These are phyloP conservation scores for Zaprionus lineosus DNA, from an alignment of 2,888 invertebrate species.

Conservation along the genomic window DNA sequence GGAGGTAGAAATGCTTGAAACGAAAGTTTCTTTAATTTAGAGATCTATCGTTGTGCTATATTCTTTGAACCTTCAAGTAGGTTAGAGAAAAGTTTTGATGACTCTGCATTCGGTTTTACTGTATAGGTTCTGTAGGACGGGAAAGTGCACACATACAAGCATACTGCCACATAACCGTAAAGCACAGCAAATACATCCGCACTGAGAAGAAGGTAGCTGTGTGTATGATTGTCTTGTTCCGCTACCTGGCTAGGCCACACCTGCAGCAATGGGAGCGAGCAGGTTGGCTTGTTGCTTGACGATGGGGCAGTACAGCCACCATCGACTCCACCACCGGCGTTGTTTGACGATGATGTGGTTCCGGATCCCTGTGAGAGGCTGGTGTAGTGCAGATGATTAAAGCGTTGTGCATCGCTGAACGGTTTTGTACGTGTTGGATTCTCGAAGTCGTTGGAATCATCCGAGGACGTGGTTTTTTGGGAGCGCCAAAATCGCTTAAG, in stretches of 20 bases:
- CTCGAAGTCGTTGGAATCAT: constrained; percentile 84
- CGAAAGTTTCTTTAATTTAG: too few species aligned
- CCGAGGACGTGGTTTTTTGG: constrained; percentile 83
- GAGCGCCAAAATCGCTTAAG: constrained; percentile 83
- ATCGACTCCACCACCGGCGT: constrained; percentile 36
- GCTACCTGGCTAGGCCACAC: constrained; percentile 87
- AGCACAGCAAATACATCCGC: background rate
- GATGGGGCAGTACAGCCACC: constrained; percentile 36
- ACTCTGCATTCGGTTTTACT: too few species aligned
- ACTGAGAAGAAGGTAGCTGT: constrained; percentile 1
- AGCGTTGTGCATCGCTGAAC: constrained; percentile 81
- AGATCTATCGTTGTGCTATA: too few species aligned
- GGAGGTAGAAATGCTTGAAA: too few species aligned
- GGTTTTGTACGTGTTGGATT: constrained; percentile 83
- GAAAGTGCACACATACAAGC: background rate
- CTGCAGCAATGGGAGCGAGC: constrained; percentile 85
- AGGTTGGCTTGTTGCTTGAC: constrained; percentile 83
- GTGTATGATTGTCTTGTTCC: constrained; percentile 15
- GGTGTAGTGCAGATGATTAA: constrained; percentile 80
- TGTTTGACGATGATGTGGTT: constrained; percentile 61
- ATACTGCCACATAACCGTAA: background rate
- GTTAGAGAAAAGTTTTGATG: too few species aligned
- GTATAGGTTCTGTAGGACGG: too few species aligned
- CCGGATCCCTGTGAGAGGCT: constrained; percentile 74
- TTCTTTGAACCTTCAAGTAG: too few species aligned